Percentiles rank a stretch among this genome's conserved stretches.
Conservation (phyloP, 1,140 invertebrate species). For the Atopsyche davidsoni region DNA sequence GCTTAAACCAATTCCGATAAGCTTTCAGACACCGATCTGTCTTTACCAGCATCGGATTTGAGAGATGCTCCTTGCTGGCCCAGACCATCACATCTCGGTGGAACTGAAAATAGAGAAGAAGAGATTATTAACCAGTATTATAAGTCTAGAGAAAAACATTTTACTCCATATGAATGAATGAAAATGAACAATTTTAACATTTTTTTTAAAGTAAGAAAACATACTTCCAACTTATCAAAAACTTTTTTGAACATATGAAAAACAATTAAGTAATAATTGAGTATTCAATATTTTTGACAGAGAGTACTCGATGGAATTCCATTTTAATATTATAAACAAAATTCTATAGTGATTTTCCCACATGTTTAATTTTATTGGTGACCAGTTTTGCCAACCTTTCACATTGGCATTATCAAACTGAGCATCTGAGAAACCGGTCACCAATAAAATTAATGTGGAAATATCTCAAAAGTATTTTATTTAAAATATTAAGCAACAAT, state of each 20-base stretch:
- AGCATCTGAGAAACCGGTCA: too few relatives aligned
- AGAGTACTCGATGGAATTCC: too few relatives aligned
- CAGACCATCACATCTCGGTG: conserved; percentile 81
- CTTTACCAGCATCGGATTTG: conserved; percentile 64
- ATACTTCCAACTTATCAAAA: too few relatives aligned
- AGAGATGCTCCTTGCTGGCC: conserved; percentile 78
- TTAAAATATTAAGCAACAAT: neutral
- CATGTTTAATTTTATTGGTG: too few relatives aligned
- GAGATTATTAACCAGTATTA: neutral
- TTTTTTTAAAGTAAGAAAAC: conserved; percentile 4
- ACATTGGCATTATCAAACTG: too few relatives aligned
- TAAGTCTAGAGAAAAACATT: neutral
- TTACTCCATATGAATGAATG: neutral
- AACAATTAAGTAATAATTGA: neutral
- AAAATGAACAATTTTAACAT: conserved; percentile 4
- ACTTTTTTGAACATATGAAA: too few relatives aligned
- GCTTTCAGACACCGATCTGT: conserved; percentile 67
- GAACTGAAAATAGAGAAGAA: conserved; percentile 52
- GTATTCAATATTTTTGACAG: neutral
- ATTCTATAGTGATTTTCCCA: too few relatives aligned
- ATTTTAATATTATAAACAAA: too few relatives aligned
- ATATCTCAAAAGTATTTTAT: too few relatives aligned
- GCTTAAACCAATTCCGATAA: conserved; percentile 77
- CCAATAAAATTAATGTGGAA: too few relatives aligned
- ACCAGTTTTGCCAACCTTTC: too few relatives aligned